Evolutionary conservation across 2,113 vertebrate genomes (phyloP), one percentile per base, ranked within the genome.

Genomic region (Centrocercus urophasianus): DNA sequence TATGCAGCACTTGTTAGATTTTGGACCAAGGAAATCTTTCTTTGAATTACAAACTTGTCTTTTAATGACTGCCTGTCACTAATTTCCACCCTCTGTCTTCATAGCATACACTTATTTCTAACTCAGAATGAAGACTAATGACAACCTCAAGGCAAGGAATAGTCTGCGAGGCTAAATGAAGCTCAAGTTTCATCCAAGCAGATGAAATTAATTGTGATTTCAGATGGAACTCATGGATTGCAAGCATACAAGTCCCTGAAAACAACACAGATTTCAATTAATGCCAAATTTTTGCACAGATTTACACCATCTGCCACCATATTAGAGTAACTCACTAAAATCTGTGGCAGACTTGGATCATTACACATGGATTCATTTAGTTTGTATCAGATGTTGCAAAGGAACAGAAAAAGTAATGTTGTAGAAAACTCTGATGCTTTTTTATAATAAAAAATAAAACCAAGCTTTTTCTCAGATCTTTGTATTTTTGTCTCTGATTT

Each of bases 221-320:
- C 54, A 69, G 36, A 75, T 28, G 8, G 54, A 79, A 61, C 3
- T 75, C 40, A 65, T 17, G 22, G 11, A 2, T 65, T 88, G 9
- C 59, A n/a, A 28, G 28, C 18, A 48, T 82, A 56, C 0, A 1
- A n/a, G 17, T 64, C 36, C 16, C 57, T 61, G 28, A 42, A 95
- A 93, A 69, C 57, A 65, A 54, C n/a, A 60, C 27, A 83, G 48
- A 87, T 65, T 87, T 36, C 40, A 69, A 13, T 89, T 73, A 63
- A 19, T 65, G 52, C 52, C 78, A 89, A 87, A 75, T 87, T 93
- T 93, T 93, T 96, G 25, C 84, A 85, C 89, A 92, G 81, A 95
- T 95, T 96, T 93, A 89, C 89, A 91, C 65, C 74, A 87, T 93
- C 94, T 96, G 82, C 63, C 66, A 87, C 63, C 54, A 79, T 76